Evolutionary conservation across 2,888 invertebrate genomes (phyloP), one percentile per base, ranked within the genome.

Genomic region (Busseola fusca): DNA sequence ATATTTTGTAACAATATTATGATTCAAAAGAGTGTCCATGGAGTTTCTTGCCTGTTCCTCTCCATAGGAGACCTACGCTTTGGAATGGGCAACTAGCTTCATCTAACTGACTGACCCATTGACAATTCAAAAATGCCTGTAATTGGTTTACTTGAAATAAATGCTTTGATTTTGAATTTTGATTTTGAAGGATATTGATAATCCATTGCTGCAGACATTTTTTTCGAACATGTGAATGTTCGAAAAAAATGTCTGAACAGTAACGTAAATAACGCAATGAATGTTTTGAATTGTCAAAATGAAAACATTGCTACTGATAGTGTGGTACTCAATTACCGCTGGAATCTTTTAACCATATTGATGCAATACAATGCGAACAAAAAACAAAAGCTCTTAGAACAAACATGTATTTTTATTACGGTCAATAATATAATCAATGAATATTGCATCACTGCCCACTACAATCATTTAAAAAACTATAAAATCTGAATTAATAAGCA

Each of bases 401-500:
- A 77, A 72, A 77, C 56, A 71, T 37, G 68, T 78, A 70, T 75
- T 69, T 71, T 72, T 69, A 85, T 86, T 76, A 83, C 75, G 74
- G 80, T 72, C 73, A 74, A 74, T 77, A 77, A 76, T 70, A 69
- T 64, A 75, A 75, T 71, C 76, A 64, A 76, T 76, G 76, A 75
- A 75, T 75, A 75, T 75, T 75, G 75, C 77, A 70, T 74, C 69
- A 69, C 78, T 72, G 52, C 84, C 88, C 88, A 87, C 91, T 88
- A 89, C 88, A 86, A 82, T 81, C 81, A 81, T 56, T 75, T 76
- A 64, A 64, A 64, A 75, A 72, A 64, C 75, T 25, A 81, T 82
- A 78, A 81, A 86, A 82, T 62, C 21, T 71, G 69, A 66, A 65
- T 78, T 54, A 54, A 72, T 77, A 34, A 65, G n/a, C 40, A 56